A percentile compares a stretch with the other conserved stretches of the same genome.
These are phyloP conservation scores for Hoplostethus atlanticus DNA, from an alignment of 2,797 vertebrate species.

Conservation along the genomic window DNA sequence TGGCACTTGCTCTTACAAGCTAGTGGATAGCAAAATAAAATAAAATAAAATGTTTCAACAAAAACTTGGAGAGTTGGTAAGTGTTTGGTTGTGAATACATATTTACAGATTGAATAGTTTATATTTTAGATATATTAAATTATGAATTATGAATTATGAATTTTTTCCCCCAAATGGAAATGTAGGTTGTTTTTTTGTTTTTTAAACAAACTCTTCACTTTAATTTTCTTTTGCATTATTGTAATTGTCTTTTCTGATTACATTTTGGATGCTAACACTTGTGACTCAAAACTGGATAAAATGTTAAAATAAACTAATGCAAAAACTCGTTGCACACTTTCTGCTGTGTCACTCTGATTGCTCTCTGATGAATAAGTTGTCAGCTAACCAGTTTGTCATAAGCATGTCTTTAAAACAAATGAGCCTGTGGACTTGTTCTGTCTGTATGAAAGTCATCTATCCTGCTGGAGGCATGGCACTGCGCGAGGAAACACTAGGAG, in stretches of 20 bases:
- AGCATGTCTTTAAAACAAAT: constrained; percentile 79
- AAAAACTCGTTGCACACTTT: constrained; percentile 37
- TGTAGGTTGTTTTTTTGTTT: too few relatives aligned
- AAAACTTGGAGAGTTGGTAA: neutral
- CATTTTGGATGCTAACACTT: constrained; percentile 19
- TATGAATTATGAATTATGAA: too few relatives aligned
- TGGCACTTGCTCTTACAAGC: neutral
- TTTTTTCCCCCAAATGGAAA: too few relatives aligned
- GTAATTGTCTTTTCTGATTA: constrained; percentile 2
- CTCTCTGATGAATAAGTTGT: constrained; percentile 70
- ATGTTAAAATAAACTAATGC: constrained; percentile 48
- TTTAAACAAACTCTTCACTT: too few relatives aligned
- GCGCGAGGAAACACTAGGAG: constrained; percentile 80
- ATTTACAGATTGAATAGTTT: neutral
- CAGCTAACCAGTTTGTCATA: constrained; percentile 79
- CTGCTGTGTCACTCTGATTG: constrained; percentile 61
- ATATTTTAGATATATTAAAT: neutral
- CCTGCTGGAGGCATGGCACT: constrained; percentile 77
- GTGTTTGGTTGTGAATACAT: neutral
- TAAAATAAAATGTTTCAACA: neutral
- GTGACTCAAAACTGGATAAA: constrained; percentile 17
- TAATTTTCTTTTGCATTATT: neutral
- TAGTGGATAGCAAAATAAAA: neutral
- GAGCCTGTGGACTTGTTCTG: constrained; percentile 64
- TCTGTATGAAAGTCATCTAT: constrained; percentile 86